phyloP scores from a whole-genome alignment of 2,113 vertebrate genomes.

The Triplophysa dalaica region DNA sequence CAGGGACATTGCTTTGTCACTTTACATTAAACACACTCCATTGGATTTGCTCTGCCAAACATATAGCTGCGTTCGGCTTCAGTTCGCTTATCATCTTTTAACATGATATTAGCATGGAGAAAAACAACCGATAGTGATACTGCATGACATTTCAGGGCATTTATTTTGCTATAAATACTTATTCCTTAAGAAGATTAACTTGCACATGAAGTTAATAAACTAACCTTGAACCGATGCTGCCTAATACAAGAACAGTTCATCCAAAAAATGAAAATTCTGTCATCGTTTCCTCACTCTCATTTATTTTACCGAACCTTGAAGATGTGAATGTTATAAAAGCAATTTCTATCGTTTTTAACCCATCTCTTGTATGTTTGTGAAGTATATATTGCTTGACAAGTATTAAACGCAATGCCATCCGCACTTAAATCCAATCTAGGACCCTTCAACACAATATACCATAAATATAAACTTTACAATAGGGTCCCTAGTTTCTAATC shows the following conservation, averaged over 20 bases:
- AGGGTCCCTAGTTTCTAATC: slow-evolving; percentile 18
- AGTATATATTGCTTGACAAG: no score
- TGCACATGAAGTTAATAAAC: neutral
- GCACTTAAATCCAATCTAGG: neutral
- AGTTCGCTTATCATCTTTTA: neutral
- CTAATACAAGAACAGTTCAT: neutral
- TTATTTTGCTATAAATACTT: neutral
- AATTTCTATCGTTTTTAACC: no score
- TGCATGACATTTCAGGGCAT: neutral
- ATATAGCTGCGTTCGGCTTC: slow-evolving; percentile 19
- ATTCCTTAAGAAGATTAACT: neutral
- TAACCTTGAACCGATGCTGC: neutral
- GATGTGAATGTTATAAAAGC: neutral
- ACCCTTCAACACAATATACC: neutral
- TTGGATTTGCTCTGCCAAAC: slow-evolving; percentile 36
- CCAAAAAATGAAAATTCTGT: neutral
- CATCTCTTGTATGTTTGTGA: no score
- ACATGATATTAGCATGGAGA: neutral
- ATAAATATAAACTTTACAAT: neutral
- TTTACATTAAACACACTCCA: slow-evolving; percentile 50
- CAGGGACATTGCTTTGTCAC: slow-evolving; percentile 48
- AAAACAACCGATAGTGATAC: neutral
- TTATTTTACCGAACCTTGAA: neutral
- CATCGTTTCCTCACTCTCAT: neutral
- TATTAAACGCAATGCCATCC: no score